Base-by-base conservation (phyloP, 2,113 vertebrate species). In the Albula goreensis region DNA sequence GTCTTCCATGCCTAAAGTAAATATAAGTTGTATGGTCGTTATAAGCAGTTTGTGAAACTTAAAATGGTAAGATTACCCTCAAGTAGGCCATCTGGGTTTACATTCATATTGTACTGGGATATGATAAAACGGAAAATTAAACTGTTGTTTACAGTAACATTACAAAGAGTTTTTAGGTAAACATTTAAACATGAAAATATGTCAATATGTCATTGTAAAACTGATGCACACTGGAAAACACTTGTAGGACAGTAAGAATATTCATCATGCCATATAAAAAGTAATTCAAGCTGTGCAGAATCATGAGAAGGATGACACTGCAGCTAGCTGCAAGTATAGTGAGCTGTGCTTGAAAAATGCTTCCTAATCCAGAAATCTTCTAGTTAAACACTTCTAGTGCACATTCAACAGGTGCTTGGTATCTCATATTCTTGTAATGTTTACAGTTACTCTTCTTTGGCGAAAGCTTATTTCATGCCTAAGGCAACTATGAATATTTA, bases 371-470 rank as follows among this genome's bases (percentile, higher is more conserved):
- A 19, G 60, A 74, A 74, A 31, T 74, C 70, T 74, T n/a, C 70
- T 74, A 31, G 22, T 74, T 79, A 79, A 79, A 48, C 78, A 50
- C 12, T 79, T 79, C 4, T 17, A 81, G 51, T 1, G 80, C 17
- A 81, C 80, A 81, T 81, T 81, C 80, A 81, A 81, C 80, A 81
- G 51, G 51, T 81, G 80, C 51, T 51, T 52, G 80, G n/a, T 50
- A 17, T 15, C 48, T 80, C 41, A 49, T 49, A 80, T 49, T 80
- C 78, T 80, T 50, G 41, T 49, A 10, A 25, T 74, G 70, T 31
- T 22, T 70, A 8, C 5, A 74, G 70, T 74, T 74, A 11, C n/a
- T 74, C n/a, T 74, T 74, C 70, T 74, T 25, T 11, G 63, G 3
- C n/a, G 7, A 31, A 25, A 2, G 5, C 4, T 19, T 74, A 74